Base-by-base conservation (phyloP, 2,888 invertebrate genomes). In the Trichogramma evanescens region DNA sequence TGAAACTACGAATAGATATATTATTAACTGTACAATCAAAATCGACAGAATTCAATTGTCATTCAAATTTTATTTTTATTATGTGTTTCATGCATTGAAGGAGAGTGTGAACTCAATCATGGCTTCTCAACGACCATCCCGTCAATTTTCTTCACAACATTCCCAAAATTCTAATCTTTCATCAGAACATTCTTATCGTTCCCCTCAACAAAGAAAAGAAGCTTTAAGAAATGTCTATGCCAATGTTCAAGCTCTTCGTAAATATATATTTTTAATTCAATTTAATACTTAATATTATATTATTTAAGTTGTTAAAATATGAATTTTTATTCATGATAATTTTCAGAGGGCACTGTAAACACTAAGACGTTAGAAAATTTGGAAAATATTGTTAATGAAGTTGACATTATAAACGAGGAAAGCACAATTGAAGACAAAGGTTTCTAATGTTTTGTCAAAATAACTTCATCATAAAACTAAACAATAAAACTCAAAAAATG, bases 381-480 rank as follows among this genome's bases (percentile, higher is more conserved):
- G 6, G 68, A 72, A 9, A 50, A 65, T 44, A 68, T 70, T 9
- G 68, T 76, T 63, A 46, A 62, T n/a, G 66, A 74, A 59, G 68
- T 67, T 4, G 76, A 77, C 10, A 38, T 41, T 38, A 66, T 77
- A 45, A 67, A 63, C 54, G 43, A 56, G 10, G 73, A 76, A 63
- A 66, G 67, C 13, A 63, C 61, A 6, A 1, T 70, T 4, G 66
- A 70, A 4, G 74, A 76, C 10, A 74, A 74, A 66, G 63, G 75
- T 76, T 68, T 45, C 9, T 26, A 53, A n/a, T 7, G 10, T 4
- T 54, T 53, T 41, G 45, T 42, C 52, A 43, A 43, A 13, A 40
- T 46, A 52, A 39, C 42, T 9, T 41, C 44, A 52, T 52, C 50
- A 13, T 57, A 38, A n/a, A 5, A 59, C 41, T 26, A n/a, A n/a